Conservation (phyloP, 2,888 invertebrate species). For the Strigamia maritima region DNA sequence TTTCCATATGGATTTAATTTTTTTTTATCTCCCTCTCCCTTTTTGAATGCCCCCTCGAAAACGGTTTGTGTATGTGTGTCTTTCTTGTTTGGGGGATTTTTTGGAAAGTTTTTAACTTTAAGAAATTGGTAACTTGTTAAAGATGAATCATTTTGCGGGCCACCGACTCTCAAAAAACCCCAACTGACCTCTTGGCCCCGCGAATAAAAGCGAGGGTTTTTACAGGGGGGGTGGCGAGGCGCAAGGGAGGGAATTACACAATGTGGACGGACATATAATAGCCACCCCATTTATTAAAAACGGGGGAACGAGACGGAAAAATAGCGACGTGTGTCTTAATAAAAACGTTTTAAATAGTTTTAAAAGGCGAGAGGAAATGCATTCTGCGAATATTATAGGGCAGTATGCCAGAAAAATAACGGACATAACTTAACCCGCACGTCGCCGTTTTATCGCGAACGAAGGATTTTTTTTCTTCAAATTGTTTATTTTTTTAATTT, state of each 20-base stretch:
- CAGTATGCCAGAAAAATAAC: not conserved
- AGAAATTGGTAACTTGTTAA: conserved; percentile 27
- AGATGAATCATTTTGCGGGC: conserved; percentile 27
- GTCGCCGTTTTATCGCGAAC: not conserved
- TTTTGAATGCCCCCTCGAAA: not conserved
- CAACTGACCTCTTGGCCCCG: conserved; percentile 15
- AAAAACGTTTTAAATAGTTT: conserved; percentile 5
- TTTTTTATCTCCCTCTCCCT: not conserved
- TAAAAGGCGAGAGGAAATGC: not conserved
- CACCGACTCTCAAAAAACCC: conserved; percentile 18
- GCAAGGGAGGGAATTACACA: not conserved
- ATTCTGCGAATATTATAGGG: conserved; percentile 1
- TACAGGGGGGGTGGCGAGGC: not conserved
- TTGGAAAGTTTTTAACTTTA: not conserved
- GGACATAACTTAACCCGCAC: not conserved
- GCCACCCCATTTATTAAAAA: conserved; percentile 28
- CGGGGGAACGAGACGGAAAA: not conserved
- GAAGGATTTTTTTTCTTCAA: too few relatives aligned
- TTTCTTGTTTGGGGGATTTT: not conserved
- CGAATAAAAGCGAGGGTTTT: conserved; percentile 23
- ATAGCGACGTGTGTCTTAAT: conserved; percentile 21
- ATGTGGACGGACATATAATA: conserved; percentile 11
- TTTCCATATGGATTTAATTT: not conserved
- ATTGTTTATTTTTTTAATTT: too few relatives aligned
- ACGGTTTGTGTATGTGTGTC: not conserved